Evolutionary conservation across 2,888 invertebrate genomes (phyloP).

Genomic region (Tetranychus piercei): DNA sequence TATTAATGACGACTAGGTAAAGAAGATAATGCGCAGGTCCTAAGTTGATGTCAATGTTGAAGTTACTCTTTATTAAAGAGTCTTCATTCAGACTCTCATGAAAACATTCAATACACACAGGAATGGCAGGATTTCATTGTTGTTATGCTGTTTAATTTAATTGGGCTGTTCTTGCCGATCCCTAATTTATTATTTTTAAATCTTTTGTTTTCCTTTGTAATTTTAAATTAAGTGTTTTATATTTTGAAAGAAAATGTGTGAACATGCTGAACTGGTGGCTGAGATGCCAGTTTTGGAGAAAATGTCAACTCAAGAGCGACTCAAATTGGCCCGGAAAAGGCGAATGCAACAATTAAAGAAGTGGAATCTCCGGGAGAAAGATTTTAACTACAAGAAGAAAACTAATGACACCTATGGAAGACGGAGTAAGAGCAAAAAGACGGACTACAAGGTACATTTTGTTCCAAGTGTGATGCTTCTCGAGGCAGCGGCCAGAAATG

Average conservation of each 20-base stretch:
- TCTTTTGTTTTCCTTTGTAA: too few species aligned
- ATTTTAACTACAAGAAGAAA: constrained; percentile 40
- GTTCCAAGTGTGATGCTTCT: constrained; percentile 67
- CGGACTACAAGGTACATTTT: constrained; percentile 35
- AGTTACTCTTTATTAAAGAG: too few species aligned
- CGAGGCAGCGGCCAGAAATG: constrained; percentile 90
- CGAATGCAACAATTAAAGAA: constrained; percentile 75
- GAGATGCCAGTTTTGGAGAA: constrained; percentile 91
- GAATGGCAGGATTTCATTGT: too few species aligned
- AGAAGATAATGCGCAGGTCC: too few species aligned
- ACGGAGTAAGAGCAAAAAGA: constrained; percentile 21
- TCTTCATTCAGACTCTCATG: too few species aligned
- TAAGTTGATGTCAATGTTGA: too few species aligned
- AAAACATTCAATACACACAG: too few species aligned
- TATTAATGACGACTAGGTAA: too few species aligned
- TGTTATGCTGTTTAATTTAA: too few species aligned
- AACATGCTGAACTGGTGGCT: constrained; percentile 78
- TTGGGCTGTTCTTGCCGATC: too few species aligned
- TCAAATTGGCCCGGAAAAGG: constrained; percentile 58
- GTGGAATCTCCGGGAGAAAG: constrained; percentile 75
- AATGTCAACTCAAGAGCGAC: constrained; percentile 78
- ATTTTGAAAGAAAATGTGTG: constrained; percentile 33
- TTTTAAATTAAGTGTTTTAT: too few species aligned
- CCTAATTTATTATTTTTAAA: too few species aligned
- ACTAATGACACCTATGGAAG: constrained; percentile 23